Percentiles rank a stretch among this genome's conserved stretches.
These are phyloP conservation scores for Chaenodraco wilsoni DNA, from an alignment of 2,797 vertebrate species.

Conservation along the genomic window DNA sequence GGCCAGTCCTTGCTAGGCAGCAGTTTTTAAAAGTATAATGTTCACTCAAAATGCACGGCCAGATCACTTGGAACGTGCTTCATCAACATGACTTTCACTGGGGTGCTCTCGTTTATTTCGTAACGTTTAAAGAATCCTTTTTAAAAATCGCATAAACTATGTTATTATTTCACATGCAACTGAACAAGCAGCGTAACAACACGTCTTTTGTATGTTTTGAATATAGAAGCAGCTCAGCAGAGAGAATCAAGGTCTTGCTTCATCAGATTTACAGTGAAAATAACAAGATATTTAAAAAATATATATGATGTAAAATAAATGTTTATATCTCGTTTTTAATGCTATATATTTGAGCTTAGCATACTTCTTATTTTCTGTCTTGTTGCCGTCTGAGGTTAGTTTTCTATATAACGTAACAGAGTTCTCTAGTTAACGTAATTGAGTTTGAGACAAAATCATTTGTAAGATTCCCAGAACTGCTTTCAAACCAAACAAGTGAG, in stretches of 20 bases:
- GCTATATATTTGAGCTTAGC: not conserved
- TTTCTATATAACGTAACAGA: not conserved
- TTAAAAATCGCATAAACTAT: not conserved
- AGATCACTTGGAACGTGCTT: constrained; percentile 1
- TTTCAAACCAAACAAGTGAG: not conserved
- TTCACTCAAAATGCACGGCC: constrained; percentile 1
- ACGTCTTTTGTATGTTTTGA: not conserved
- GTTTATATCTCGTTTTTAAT: too few relatives aligned
- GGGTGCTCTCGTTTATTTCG: constrained; percentile 4
- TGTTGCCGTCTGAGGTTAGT: not conserved
- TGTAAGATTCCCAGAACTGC: constrained; percentile 1
- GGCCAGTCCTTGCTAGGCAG: constrained; percentile 16
- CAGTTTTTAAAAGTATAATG: not conserved
- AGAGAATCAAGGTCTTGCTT: not conserved
- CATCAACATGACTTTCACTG: not conserved
- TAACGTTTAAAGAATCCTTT: not conserved
- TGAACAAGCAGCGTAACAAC: not conserved
- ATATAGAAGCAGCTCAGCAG: not conserved
- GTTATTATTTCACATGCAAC: constrained; percentile 1
- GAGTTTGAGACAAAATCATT: not conserved
- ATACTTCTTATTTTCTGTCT: not conserved
- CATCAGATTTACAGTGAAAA: not conserved
- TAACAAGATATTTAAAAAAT: too few relatives aligned
- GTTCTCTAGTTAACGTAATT: not conserved
- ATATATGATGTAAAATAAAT: too few relatives aligned